Percentiles rank a stretch among this genome's conserved stretches.
Evolutionary conservation across 1,140 invertebrate genomes (phyloP).

Genomic region (Agrilus planipennis): DNA sequence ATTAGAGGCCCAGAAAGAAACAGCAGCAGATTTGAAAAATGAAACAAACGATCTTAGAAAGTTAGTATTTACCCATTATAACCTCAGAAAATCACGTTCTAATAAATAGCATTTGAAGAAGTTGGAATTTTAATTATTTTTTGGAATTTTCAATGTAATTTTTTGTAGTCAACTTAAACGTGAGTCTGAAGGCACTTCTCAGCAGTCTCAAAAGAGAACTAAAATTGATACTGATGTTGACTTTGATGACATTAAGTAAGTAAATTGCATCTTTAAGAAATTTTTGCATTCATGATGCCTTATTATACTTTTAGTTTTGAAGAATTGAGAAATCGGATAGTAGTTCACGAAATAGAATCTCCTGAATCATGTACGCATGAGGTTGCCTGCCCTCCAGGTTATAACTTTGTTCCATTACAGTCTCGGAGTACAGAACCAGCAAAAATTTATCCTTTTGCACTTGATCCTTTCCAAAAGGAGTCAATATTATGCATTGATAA

Average conservation of each 20-base stretch:
- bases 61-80: not conserved
- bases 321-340: constrained; percentile 52
- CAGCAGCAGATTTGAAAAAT: not conserved
- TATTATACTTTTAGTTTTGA: constrained; percentile 43
- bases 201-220: too few species aligned
- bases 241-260: not conserved
- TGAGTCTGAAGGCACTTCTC: too few species aligned
- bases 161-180: not conserved
- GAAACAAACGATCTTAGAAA: not conserved
- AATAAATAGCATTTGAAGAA: not conserved
- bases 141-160: not conserved
- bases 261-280: not conserved
- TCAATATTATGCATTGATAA: constrained; percentile 97
- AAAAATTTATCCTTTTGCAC: constrained; percentile 86
- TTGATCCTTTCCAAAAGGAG: constrained; percentile 98
- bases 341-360: constrained; percentile 77
- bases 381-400: constrained; percentile 78
- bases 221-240: too few species aligned
- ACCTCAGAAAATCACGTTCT: not conserved
- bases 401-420: constrained; percentile 66
- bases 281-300: not conserved
- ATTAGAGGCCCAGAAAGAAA: not conserved
- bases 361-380: constrained; percentile 86
- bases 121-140: not conserved
- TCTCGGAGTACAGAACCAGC: constrained; percentile 54